These are phyloP conservation scores for Calliscelio sp. DNA, from an alignment of 2,888 invertebrate genomes.

Conservation along the genomic window DNA sequence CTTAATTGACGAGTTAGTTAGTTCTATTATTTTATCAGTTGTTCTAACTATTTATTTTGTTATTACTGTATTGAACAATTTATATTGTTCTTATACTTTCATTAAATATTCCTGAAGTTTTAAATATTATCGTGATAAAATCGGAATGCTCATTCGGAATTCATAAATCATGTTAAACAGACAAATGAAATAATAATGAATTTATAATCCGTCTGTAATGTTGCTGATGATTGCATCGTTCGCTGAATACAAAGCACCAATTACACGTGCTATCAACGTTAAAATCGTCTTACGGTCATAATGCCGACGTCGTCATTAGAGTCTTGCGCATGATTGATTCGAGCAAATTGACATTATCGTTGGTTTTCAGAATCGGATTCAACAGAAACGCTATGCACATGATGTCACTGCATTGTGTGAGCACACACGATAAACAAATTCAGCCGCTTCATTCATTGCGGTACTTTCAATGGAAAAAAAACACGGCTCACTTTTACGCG, in stretches of 20 bases:
- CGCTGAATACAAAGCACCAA: constrained; percentile 56
- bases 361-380: constrained; percentile 55
- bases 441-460: constrained; percentile 36
- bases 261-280: constrained; percentile 61
- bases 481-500: constrained; percentile 9
- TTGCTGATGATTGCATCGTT: constrained; percentile 44
- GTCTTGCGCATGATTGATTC: constrained; percentile 64
- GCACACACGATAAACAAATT: constrained; percentile 40
- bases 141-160: constrained; percentile 18
- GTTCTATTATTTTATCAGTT: no score
- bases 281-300: constrained; percentile 60
- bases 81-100: no score
- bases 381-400: constrained; percentile 48
- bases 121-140: constrained; percentile 14
- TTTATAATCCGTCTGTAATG: constrained; percentile 15
- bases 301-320: constrained; percentile 54
- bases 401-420: constrained; percentile 62
- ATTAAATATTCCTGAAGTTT: neutral
- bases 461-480: constrained; percentile 23
- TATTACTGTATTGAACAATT: no score
- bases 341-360: constrained; percentile 61
- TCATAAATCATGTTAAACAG: constrained; percentile 43
- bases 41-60: no score
- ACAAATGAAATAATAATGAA: constrained; percentile 37
- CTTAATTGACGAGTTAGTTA: no score